A percentile compares a stretch with the other conserved stretches of the same genome.
Conservation (phyloP, 2,888 invertebrate genomes). For the Chorisops tibialis region DNA sequence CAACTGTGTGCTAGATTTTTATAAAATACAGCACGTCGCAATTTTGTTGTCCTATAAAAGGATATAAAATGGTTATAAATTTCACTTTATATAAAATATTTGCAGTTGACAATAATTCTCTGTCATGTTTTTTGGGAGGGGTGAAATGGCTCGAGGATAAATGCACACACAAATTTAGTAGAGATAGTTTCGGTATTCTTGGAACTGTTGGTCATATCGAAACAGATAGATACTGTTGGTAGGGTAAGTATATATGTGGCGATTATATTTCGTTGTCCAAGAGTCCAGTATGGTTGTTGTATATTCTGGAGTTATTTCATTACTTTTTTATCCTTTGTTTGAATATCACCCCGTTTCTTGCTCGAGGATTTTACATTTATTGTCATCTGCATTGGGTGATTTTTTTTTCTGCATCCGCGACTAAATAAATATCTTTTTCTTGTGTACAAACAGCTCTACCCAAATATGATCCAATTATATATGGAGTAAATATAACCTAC, state of each 20-base stretch:
- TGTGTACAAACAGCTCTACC: conserved; percentile 42
- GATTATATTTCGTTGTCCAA: too few species aligned
- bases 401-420: neutral
- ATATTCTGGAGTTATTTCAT: neutral
- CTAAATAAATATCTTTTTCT: conserved; percentile 2
- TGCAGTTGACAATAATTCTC: conserved; percentile 31
- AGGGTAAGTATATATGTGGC: too few species aligned
- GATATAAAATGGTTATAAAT: conserved; percentile 28
- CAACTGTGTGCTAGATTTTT: neutral
- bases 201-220: too few species aligned
- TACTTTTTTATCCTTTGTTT: neutral
- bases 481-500: conserved; percentile 45
- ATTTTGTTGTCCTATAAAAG: conserved; percentile 24
- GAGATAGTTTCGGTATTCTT: too few species aligned
- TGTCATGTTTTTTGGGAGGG: conserved; percentile 8
- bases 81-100: conserved; percentile 31
- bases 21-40: conserved; percentile 21
- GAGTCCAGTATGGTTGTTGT: neutral
- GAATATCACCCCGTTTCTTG: neutral
- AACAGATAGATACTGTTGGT: too few species aligned
- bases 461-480: conserved; percentile 47
- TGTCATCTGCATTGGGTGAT: neutral
- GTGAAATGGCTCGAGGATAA: too few species aligned
- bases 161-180: too few species aligned
- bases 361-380: neutral